These are phyloP conservation scores for Emydura subglobosa DNA, from an alignment of 2,113 vertebrate species.

Conservation along the genomic window DNA sequence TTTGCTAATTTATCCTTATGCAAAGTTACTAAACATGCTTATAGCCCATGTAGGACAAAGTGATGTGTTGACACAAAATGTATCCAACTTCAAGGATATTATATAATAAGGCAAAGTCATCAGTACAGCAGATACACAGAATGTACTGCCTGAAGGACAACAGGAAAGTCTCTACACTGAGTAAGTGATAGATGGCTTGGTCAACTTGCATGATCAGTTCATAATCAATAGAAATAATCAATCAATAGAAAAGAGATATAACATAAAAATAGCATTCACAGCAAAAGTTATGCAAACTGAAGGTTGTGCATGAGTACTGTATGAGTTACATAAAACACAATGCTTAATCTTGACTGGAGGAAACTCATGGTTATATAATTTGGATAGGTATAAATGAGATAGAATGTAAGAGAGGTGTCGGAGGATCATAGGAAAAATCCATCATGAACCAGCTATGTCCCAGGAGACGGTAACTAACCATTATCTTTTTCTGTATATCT, in stretches of 20 bases:
- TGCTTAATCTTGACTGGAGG: background rate
- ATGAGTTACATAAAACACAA: background rate
- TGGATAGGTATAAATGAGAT: background rate
- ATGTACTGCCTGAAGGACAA: background rate
- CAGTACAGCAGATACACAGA: background rate
- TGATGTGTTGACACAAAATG: background rate
- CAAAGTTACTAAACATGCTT: background rate
- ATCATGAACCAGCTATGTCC: background rate
- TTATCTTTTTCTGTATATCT: background rate
- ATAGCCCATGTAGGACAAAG: background rate
- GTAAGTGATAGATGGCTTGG: background rate
- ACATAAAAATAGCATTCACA: background rate
- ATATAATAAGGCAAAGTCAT: background rate
- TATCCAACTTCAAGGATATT: background rate
- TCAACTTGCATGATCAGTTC: background rate
- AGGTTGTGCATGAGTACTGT: background rate
- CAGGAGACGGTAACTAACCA: background rate
- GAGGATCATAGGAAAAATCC: background rate
- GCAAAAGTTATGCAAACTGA: background rate
- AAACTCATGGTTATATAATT: background rate
- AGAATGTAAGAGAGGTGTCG: background rate
- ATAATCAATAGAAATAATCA: background rate
- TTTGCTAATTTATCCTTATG: background rate
- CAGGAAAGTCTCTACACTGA: background rate
- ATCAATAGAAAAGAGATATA: background rate